Conservation (phyloP, 1,140 invertebrate species). For the Drosophila santomea region DNA sequence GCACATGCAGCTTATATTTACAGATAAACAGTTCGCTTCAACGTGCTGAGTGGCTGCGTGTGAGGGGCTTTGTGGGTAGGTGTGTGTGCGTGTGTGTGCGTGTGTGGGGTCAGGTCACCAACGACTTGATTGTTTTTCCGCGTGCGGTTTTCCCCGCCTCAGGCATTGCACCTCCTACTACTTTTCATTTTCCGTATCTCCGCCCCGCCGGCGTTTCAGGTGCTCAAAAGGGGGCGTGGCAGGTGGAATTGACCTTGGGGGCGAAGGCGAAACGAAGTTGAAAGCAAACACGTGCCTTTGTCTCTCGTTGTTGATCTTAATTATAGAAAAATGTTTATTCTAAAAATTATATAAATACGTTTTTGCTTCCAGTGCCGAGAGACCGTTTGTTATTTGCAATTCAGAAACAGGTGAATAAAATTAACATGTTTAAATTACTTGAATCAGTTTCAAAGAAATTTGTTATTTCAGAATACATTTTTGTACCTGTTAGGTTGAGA, state of each 20-base stretch:
- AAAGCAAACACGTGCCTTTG: constrained; percentile 39
- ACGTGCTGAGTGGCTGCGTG: constrained; percentile 20
- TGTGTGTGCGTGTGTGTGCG: constrained; percentile 5
- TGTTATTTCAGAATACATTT: background rate
- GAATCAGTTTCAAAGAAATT: background rate
- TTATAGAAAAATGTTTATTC: constrained; percentile 57
- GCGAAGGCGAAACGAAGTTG: constrained; percentile 35
- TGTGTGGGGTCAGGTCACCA: constrained; percentile 33
- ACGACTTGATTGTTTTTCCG: constrained; percentile 55
- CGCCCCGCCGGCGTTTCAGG: no score
- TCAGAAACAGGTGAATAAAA: background rate
- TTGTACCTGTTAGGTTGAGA: no score
- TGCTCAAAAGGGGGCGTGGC: constrained; percentile 3
- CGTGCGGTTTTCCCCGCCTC: constrained; percentile 41
- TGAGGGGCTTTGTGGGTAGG: background rate
- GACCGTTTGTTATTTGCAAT: constrained; percentile 5
- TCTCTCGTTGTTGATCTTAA: constrained; percentile 42
- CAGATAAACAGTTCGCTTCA: constrained; percentile 46
- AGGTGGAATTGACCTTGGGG: constrained; percentile 2
- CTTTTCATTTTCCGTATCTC: background rate
- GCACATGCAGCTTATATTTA: constrained; percentile 57
- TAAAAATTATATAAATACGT: constrained; percentile 18
- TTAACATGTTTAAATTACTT: background rate
- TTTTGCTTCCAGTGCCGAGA: background rate
- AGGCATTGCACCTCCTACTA: constrained; percentile 7